A percentile compares a stretch with the other conserved stretches of the same genome.
Evolutionary conservation across 2,797 vertebrate genomes (phyloP).

Genomic region (Sebastes oblongus): DNA sequence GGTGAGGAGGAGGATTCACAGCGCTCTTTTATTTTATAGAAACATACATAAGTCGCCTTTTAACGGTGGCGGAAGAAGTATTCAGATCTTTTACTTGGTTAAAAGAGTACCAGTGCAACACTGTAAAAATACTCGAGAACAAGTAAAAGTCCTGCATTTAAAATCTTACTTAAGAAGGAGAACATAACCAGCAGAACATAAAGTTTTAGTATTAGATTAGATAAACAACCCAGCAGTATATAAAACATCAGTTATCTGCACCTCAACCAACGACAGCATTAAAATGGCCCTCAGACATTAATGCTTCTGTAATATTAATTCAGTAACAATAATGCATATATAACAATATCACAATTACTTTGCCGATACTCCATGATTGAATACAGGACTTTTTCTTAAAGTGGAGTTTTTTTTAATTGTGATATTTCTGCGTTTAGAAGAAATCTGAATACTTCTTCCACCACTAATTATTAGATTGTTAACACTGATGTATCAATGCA

Average conservation of each 20-base stretch:
- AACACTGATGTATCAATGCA: too few species aligned
- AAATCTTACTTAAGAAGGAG: background rate
- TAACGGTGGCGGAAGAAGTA: background rate
- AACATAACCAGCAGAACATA: background rate
- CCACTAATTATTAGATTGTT: too few species aligned
- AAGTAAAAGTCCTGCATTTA: background rate
- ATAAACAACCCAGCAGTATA: background rate
- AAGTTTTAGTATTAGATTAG: background rate
- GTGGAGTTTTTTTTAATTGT: background rate
- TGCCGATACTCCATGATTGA: background rate
- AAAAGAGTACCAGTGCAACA: background rate
- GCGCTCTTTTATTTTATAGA: background rate
- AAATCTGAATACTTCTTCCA: background rate
- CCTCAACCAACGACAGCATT: background rate
- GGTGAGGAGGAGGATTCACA: constrained; percentile 78
- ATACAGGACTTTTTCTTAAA: background rate
- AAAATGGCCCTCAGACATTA: background rate
- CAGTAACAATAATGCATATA: background rate
- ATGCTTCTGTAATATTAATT: background rate
- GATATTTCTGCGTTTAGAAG: background rate
- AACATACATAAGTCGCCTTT: background rate
- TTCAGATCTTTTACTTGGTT: background rate
- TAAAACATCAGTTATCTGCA: background rate
- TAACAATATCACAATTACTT: background rate
- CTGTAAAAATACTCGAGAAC: background rate